These are phyloP conservation scores for Zelostemma sp. DNA, from an alignment of 1,140 invertebrate species.

Conservation along the genomic window DNA sequence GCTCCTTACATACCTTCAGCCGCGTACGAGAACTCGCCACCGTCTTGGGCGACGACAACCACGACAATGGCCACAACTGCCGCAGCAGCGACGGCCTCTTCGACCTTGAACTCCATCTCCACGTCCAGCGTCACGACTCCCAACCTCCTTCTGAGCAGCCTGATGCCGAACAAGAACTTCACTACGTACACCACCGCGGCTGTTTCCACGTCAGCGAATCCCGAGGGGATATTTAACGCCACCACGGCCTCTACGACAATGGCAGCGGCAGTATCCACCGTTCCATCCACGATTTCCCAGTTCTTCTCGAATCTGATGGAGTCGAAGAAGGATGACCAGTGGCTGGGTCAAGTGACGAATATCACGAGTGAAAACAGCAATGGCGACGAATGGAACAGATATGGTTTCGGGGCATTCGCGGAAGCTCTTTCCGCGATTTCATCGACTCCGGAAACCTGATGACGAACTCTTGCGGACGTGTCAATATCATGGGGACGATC, in stretches of 20 bases:
- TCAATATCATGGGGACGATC: slow-evolving; percentile 94
- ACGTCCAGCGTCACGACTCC: neutral
- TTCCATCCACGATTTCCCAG: slow-evolving; percentile 66
- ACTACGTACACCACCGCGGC: slow-evolving; percentile 22
- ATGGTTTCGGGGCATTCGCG: slow-evolving; percentile 68
- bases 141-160: too few relatives aligned
- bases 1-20: slow-evolving; percentile 33
- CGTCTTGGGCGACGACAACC: slow-evolving; percentile 25
- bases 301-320: slow-evolving; percentile 39
- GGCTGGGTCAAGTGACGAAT: slow-evolving; percentile 35
- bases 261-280: slow-evolving; percentile 63
- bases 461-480: slow-evolving; percentile 77
- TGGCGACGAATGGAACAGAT: slow-evolving; percentile 18
- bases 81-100: slow-evolving; percentile 14
- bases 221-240: neutral
- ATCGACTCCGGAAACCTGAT: slow-evolving; percentile 63
- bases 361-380: slow-evolving; percentile 57
- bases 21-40: neutral
- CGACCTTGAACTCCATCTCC: slow-evolving; percentile 34
- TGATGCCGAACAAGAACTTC: slow-evolving; percentile 1
- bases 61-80: slow-evolving; percentile 50
- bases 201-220: slow-evolving; percentile 18
- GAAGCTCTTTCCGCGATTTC: slow-evolving; percentile 69
- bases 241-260: slow-evolving; percentile 62
- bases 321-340: slow-evolving; percentile 54